Conservation (phyloP, 2,797 vertebrate genomes). For the Smutsia gigantea region DNA sequence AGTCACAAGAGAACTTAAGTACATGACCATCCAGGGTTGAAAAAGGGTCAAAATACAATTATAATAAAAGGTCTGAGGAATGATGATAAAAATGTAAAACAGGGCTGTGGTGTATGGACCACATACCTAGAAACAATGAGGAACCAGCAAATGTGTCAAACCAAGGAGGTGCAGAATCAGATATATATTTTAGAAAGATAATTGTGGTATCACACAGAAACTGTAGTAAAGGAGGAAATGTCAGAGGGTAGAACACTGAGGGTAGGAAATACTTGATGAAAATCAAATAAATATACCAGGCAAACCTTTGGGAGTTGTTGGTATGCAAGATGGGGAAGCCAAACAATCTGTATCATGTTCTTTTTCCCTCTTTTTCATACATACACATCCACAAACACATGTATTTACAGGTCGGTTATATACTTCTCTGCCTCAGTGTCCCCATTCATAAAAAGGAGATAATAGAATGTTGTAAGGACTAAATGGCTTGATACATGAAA, state of each 20-base stretch:
- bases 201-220: neutral
- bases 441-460: neutral
- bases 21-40: neutral
- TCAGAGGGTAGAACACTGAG: neutral
- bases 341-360: neutral
- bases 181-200: neutral
- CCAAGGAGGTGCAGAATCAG: neutral
- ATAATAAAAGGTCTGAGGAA: neutral
- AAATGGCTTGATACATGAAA: neutral
- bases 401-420: neutral
- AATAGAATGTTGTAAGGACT: neutral
- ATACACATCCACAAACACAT: neutral
- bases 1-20: neutral
- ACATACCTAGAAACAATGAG: neutral
- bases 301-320: neutral
- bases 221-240: neutral
- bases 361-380: neutral
- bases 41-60: neutral
- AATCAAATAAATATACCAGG: neutral
- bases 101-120: neutral
- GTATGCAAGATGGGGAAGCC: neutral
- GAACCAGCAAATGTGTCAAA: neutral
- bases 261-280: neutral
- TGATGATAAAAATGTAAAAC: neutral
- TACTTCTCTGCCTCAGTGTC: neutral